Evolutionary conservation across 2,113 vertebrate genomes (phyloP), one percentile per base, ranked within the genome.

Genomic region (Pogonocichla stellata): DNA sequence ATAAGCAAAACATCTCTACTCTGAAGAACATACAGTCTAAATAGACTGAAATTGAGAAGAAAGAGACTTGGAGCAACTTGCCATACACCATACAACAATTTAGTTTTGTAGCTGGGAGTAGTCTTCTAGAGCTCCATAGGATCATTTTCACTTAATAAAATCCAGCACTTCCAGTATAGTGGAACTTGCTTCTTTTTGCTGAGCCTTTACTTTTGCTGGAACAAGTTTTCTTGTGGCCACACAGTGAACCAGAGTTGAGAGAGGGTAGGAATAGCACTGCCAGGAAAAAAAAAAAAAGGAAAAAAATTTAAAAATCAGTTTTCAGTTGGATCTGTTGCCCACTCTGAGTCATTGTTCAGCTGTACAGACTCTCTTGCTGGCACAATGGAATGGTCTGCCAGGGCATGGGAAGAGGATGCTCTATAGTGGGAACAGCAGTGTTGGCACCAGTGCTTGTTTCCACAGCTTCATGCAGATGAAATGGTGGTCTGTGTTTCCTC

Each of bases 71-170:
- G 50, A 62, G 15, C 14, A 75, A 29, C 51, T 66, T 51, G 36
- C 45, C 72, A 43, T 1, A 22, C 34, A 79, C 18, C 3, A 3
- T 54, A 18, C 10, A 62, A 29, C 43, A 72, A 65, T 40, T 34
- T 51, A 88, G 56, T 73, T 51, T 34, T 69, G 19, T 45, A 57
- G 28, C n/a, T 53, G 38, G 17, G 66, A 74, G 38, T 77, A 38
- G 12, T 31, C 12, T 48, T 92, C 34, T 75, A 14, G 45, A 87
- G 36, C 36, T 74, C 82, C 25, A 34, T 6, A 80, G 50, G 91
- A 75, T 93, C 50, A 24, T 82, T 92, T 94, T 92, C 88, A 92
- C 51, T 62, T 93, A 92, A 88, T 88, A 90, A 69, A 93, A 92
- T 62, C 67, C 90, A 93, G 71, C 56, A 86, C 64, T 90, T 86